Percentiles rank a stretch among this genome's conserved stretches.
These are phyloP conservation scores for Parasteatoda lunata DNA, from an alignment of 2,888 invertebrate species.

Conservation along the genomic window DNA sequence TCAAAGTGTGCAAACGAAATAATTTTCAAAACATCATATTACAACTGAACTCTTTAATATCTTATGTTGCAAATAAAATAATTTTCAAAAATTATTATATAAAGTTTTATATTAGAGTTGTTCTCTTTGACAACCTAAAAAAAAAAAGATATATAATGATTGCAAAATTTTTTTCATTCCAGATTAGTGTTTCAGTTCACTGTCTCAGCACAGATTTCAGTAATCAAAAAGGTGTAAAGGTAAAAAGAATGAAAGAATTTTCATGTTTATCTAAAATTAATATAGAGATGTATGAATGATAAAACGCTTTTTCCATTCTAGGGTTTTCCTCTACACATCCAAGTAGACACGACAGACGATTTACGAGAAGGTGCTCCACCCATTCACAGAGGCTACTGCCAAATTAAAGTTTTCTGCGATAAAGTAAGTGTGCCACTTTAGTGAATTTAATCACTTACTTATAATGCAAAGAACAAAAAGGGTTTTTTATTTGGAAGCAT, in stretches of 20 bases:
- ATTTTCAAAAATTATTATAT: too few relatives aligned
- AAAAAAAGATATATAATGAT: too few relatives aligned
- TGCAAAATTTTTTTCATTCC: slow-evolving; percentile 75
- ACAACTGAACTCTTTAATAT: too few relatives aligned
- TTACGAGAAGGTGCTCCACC: slow-evolving; percentile 85
- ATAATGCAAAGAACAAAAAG: background rate
- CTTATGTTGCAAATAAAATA: too few relatives aligned
- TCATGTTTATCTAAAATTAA: slow-evolving; percentile 67
- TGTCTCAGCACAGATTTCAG: slow-evolving; percentile 99
- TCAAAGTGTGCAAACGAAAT: too few relatives aligned
- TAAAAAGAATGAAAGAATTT: slow-evolving; percentile 75
- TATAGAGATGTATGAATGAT: background rate
- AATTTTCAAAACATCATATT: too few relatives aligned
- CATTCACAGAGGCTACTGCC: slow-evolving; percentile 97
- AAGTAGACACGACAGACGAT: slow-evolving; percentile 99
- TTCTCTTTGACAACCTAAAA: too few relatives aligned
- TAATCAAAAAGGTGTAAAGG: slow-evolving; percentile 99
- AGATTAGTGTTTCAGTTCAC: slow-evolving; percentile 99
- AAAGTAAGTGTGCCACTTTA: slow-evolving; percentile 81
- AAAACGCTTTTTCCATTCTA: slow-evolving; percentile 75
- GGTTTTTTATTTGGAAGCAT: too few relatives aligned
- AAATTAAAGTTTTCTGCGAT: slow-evolving; percentile 99
- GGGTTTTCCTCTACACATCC: slow-evolving; percentile 97
- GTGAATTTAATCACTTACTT: background rate
- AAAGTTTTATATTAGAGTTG: too few relatives aligned